Conservation (phyloP, 2,797 vertebrate species). For the Columba guinea region DNA sequence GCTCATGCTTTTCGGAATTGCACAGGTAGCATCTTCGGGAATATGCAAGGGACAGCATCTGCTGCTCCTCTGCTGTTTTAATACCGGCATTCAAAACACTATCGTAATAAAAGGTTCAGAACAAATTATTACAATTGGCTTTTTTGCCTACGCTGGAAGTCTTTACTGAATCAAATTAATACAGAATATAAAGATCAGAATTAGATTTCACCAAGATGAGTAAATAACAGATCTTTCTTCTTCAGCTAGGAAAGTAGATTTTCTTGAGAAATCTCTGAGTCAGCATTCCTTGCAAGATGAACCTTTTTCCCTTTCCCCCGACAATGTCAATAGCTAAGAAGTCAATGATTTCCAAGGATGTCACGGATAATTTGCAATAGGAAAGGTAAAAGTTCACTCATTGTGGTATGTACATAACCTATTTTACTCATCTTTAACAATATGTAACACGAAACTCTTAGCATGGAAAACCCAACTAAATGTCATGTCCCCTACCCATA, state of each 20-base stretch:
- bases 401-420: constrained; percentile 69
- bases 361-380: constrained; percentile 71
- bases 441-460: constrained; percentile 69
- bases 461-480: constrained; percentile 45
- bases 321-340: constrained; percentile 66
- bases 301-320: constrained; percentile 41
- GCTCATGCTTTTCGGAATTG: constrained; percentile 43
- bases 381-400: constrained; percentile 75
- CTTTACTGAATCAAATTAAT: constrained; percentile 66
- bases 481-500: neutral
- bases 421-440: constrained; percentile 73
- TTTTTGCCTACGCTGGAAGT: constrained; percentile 58
- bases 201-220: constrained; percentile 58
- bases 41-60: constrained; percentile 49
- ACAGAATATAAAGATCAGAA: constrained; percentile 64
- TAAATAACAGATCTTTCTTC: constrained; percentile 45
- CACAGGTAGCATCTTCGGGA: constrained; percentile 55
- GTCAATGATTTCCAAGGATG: constrained; percentile 78
- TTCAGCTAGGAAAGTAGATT: constrained; percentile 52
- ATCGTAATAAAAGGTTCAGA: constrained; percentile 70
- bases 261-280: constrained; percentile 57
- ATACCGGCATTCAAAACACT: constrained; percentile 61
- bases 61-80: constrained; percentile 53
- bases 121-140: constrained; percentile 66
- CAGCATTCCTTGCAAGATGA: constrained; percentile 65